Evolutionary conservation across 2,797 vertebrate species (phyloP), one percentile per base, ranked within the genome.

Genomic region (Crypturellus tataupa): DNA sequence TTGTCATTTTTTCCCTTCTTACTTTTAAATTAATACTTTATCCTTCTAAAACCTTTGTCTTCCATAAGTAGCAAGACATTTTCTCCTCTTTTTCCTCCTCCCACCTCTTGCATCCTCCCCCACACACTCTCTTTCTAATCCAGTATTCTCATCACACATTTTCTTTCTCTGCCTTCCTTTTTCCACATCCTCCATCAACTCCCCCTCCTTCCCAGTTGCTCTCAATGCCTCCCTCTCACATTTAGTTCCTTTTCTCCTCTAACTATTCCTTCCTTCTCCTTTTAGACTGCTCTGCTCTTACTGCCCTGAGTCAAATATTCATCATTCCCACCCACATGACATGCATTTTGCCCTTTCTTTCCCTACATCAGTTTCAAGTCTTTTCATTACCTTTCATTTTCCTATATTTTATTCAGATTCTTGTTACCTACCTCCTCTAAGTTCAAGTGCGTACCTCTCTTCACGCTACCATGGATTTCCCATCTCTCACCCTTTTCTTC

Each of bases 301-400:
- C 95, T 91, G 85, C 53, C 49, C 37, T 37, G 35, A 62, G 23
- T 15, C 21, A 37, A 37, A 62, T 35, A 25, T 35, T 53, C 85
- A 86, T 89, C 64, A 75, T 77, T 90, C 83, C 87, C 79, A 81
- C 94, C 60, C 83, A 94, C 92, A 91, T 56, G 64, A 53, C 24
- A 60, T 4, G 5, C 71, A 87, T 51, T 93, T 39, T 90, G 47
- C 83, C 62, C 68, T 93, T 86, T 73, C 73, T 86, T 56, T 58
- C 82, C 82, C 56, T 0, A 2, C 59, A 63, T 87, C 59, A 80
- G 44, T 93, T 95, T 86, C 73, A 73, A 88, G 79, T 49, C 80
- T 93, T 25, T 51, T 90, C 44, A 85, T 92, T 85, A 75, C 49
- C 77, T 77, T 90, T 88, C 44, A 46, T 64, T 91, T 86, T 70